Evolutionary conservation across 2,113 vertebrate species (phyloP).

Genomic region (Abramis brama): DNA sequence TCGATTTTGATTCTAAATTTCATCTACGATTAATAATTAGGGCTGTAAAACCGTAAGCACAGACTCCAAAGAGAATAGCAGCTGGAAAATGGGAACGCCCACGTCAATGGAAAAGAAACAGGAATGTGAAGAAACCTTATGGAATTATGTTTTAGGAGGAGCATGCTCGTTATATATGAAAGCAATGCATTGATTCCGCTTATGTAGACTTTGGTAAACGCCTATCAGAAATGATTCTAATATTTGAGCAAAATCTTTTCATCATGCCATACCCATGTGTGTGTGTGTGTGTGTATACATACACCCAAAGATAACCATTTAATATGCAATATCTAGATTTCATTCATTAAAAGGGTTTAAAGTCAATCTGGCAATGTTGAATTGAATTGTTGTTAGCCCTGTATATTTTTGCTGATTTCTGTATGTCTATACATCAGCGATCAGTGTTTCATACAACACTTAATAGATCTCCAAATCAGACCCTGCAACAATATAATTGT

Average conservation of each 20-base stretch:
- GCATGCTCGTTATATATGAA: not conserved
- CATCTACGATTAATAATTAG: not conserved
- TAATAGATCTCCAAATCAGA: not conserved
- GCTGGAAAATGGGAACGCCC: conserved; percentile 33
- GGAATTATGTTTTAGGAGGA: not conserved
- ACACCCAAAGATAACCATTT: not conserved
- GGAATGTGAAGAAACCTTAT: conserved; percentile 25
- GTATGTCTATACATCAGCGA: not conserved
- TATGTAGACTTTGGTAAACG: not conserved
- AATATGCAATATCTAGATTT: not conserved
- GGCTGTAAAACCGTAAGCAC: not conserved
- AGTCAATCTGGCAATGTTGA: not conserved
- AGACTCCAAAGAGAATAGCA: conserved; percentile 2
- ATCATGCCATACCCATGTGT: not conserved
- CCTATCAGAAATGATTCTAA: not conserved
- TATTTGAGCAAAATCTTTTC: not conserved
- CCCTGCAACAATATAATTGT: not conserved
- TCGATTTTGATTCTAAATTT: not conserved
- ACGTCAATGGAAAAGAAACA: conserved; percentile 36
- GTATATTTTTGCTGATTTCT: not conserved
- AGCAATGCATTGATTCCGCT: not conserved
- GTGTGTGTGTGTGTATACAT: not conserved
- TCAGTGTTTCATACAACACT: not conserved
- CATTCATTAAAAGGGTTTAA: not conserved
- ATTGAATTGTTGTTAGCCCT: not conserved